phyloP scores from a whole-genome alignment of 1,140 invertebrate genomes.

The Antheraea mylitta region DNA sequence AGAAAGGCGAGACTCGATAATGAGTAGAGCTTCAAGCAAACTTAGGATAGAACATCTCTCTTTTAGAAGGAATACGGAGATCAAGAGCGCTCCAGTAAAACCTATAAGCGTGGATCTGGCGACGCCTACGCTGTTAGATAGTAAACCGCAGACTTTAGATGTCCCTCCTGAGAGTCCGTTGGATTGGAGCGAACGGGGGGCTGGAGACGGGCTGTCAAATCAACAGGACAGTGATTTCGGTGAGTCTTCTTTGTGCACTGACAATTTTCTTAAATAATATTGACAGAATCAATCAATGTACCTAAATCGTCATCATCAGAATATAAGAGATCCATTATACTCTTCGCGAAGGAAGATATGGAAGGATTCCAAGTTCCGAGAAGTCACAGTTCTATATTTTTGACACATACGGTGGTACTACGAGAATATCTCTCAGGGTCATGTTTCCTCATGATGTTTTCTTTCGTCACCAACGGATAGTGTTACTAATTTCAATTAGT shows the following conservation, averaged over 20 bases:
- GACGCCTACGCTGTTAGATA: constrained; percentile 78
- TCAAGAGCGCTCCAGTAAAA: constrained; percentile 57
- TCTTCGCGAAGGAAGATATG: no score
- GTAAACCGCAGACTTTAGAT: constrained; percentile 32
- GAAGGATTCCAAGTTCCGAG: no score
- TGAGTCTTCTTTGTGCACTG: constrained; percentile 32
- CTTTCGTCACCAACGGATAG: no score
- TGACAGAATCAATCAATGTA: no score
- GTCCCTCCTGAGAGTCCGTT: constrained; percentile 87
- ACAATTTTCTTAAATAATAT: no score
- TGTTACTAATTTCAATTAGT: no score
- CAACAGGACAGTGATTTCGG: constrained; percentile 89
- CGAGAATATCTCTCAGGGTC: no score
- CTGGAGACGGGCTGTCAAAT: constrained; percentile 90
- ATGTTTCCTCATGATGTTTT: no score
- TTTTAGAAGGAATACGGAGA: constrained; percentile 54
- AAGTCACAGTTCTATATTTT: no score
- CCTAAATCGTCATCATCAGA: no score
- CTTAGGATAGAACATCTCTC: constrained; percentile 69
- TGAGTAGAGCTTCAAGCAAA: constrained; percentile 67
- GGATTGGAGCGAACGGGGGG: constrained; percentile 87
- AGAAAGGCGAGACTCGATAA: constrained; percentile 65
- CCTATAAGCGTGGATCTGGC: constrained; percentile 59
- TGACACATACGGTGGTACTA: no score
- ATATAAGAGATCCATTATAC: no score